Evolutionary conservation across 2,113 vertebrate species (phyloP).

Genomic region (Tyto alba): DNA sequence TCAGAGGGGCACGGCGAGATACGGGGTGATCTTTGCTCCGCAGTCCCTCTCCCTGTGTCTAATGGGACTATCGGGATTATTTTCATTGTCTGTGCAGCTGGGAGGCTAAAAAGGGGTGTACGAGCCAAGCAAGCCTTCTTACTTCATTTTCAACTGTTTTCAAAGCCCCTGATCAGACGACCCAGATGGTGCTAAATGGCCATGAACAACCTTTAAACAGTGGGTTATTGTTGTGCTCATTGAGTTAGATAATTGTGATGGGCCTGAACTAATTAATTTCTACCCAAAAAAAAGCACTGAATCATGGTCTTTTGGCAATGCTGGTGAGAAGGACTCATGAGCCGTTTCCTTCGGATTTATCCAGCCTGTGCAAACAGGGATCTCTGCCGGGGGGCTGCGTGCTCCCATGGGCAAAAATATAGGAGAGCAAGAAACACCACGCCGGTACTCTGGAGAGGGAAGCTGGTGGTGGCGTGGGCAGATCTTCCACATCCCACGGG

Average conservation of each 20-base stretch:
- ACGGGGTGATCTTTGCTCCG: neutral
- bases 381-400: neutral
- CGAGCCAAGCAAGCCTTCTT: slow-evolving; percentile 4
- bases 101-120: neutral
- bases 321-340: slow-evolving; percentile 27
- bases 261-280: slow-evolving; percentile 60
- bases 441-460: rapidly evolving
- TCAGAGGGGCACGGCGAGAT: neutral
- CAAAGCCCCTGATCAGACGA: slow-evolving; percentile 47
- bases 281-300: neutral
- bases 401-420: rapidly evolving
- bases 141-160: slow-evolving; percentile 44
- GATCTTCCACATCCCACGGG: rapidly evolving
- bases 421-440: neutral
- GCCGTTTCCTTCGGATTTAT: neutral
- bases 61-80: neutral
- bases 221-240: slow-evolving; percentile 21
- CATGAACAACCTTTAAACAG: slow-evolving; percentile 42
- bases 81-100: slow-evolving; percentile 14
- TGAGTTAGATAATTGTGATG: slow-evolving; percentile 49
- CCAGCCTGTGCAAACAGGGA: neutral
- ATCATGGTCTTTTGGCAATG: slow-evolving; percentile 30
- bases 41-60: neutral
- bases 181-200: slow-evolving; percentile 59
- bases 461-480: rapidly evolving